Percentiles rank a stretch among this genome's conserved stretches.
phyloP scores from a whole-genome alignment of 2,113 vertebrate species.

The Tursiops truncatus region DNA sequence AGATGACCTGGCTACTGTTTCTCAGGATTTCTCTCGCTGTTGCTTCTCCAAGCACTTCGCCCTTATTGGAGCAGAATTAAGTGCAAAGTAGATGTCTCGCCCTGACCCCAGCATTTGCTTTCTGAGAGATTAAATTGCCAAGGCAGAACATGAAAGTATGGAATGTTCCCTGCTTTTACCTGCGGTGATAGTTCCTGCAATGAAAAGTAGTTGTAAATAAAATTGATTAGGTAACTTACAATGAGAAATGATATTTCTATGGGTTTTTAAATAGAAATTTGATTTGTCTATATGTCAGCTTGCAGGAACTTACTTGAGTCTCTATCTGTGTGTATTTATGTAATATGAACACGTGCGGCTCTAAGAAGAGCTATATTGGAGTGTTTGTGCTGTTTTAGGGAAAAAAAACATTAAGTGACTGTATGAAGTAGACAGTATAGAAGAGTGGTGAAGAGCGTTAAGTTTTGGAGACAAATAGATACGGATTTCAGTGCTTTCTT shows the following conservation, averaged over 20 bases:
- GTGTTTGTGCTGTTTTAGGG: neutral
- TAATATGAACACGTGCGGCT: neutral
- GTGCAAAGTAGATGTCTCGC: neutral
- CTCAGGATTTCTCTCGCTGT: neutral
- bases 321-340: neutral
- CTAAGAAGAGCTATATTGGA: neutral
- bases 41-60: neutral
- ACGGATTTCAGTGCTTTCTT: neutral
- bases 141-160: neutral
- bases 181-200: neutral
- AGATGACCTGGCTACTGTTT: neutral
- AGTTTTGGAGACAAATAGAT: neutral
- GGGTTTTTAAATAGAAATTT: neutral
- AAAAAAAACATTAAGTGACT: neutral
- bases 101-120: neutral
- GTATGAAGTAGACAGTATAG: neutral
- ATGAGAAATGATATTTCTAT: neutral
- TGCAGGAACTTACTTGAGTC: neutral
- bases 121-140: neutral
- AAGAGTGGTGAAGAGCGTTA: neutral
- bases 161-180: neutral
- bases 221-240: neutral
- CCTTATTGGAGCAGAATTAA: neutral
- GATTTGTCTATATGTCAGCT: neutral
- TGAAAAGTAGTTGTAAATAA: neutral